Conservation (phyloP, 2,113 vertebrate genomes). For the Azemiops feae region DNA sequence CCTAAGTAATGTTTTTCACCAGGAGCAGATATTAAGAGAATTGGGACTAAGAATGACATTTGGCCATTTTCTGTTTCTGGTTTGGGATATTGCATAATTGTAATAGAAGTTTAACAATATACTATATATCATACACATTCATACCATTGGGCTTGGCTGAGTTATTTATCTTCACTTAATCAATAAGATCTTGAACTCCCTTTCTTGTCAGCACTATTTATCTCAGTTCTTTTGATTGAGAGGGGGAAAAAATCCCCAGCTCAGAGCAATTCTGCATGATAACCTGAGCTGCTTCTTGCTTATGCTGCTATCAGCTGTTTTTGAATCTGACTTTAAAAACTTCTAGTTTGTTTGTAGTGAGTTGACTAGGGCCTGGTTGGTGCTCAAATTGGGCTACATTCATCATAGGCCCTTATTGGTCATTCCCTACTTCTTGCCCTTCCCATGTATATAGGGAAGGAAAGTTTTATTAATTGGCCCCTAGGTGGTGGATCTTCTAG, state of each 20-base stretch:
- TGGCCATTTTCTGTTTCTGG: background rate
- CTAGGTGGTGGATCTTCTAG: background rate
- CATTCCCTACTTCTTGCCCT: background rate
- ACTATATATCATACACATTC: background rate
- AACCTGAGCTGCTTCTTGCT: background rate
- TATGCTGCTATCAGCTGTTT: background rate
- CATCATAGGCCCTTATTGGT: background rate
- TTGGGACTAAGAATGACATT: background rate
- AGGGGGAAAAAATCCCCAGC: background rate
- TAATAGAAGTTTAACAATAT: background rate
- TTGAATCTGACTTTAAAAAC: background rate
- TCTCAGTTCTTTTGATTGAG: background rate
- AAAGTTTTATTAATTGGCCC: background rate
- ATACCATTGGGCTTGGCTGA: background rate
- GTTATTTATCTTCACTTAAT: background rate
- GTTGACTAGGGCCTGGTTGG: background rate
- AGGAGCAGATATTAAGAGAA: background rate
- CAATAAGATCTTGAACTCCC: background rate
- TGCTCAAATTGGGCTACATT: background rate
- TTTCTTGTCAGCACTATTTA: background rate
- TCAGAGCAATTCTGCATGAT: background rate
- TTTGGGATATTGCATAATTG: background rate
- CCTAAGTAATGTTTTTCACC: background rate
- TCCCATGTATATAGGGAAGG: background rate
- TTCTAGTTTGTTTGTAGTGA: background rate